Conservation (phyloP, 2,113 vertebrate genomes). For the Charadrius vociferus region DNA sequence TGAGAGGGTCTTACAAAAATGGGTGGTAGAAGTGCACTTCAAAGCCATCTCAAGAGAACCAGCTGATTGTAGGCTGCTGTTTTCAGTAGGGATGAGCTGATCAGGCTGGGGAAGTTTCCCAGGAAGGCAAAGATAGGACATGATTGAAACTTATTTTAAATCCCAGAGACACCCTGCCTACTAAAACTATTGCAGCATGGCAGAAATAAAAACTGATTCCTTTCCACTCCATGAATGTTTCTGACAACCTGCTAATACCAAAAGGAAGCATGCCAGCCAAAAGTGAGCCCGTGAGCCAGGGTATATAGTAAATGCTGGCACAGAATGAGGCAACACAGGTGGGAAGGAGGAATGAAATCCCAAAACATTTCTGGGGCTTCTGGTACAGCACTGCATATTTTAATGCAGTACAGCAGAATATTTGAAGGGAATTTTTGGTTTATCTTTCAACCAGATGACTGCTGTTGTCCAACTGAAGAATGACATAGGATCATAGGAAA, state of each 20-base stretch:
- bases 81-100: neutral
- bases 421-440: neutral
- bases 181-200: neutral
- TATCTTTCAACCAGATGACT: neutral
- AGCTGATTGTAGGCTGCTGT: neutral
- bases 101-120: neutral
- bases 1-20: neutral
- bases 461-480: neutral
- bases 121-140: neutral
- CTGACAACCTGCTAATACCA: conserved; percentile 56
- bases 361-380: conserved; percentile 21
- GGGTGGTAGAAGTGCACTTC: neutral
- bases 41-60: neutral
- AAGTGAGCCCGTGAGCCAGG: conserved; percentile 16
- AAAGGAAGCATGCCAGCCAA: conserved; percentile 38
- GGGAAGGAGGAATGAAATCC: conserved; percentile 37
- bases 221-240: conserved; percentile 9
- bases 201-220: neutral
- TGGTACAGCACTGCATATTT: neutral
- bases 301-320: conserved; percentile 54
- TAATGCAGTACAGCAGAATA: neutral
- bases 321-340: conserved; percentile 46
- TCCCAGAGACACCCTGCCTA: neutral
- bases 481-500: neutral
- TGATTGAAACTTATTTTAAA: neutral